phyloP scores from a whole-genome alignment of 1,140 invertebrate species.

The Pogonognathellus flavescens region DNA sequence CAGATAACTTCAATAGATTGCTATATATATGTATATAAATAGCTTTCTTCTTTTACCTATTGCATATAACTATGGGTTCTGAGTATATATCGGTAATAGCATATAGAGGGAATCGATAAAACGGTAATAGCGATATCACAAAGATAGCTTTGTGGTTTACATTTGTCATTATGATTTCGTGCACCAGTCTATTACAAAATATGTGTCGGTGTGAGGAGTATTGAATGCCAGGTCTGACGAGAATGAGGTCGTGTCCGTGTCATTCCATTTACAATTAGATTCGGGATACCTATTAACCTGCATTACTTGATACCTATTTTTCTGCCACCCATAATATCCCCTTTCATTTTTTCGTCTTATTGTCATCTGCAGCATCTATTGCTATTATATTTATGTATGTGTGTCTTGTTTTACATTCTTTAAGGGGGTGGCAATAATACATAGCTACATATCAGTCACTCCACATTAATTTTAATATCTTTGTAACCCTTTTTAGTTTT shows the following conservation, averaged over 20 bases:
- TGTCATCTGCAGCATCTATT: not conserved
- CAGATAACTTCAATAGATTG: not conserved
- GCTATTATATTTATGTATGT: not conserved
- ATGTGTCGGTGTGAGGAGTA: not conserved
- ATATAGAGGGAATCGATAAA: not conserved
- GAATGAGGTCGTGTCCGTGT: constrained; percentile 41
- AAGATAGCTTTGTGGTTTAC: not conserved
- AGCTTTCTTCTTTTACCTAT: too few relatives aligned
- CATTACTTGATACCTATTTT: constrained; percentile 24
- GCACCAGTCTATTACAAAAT: not conserved
- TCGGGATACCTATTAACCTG: constrained; percentile 44
- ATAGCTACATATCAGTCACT: too few relatives aligned
- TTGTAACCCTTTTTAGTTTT: too few relatives aligned
- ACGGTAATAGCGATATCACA: not conserved
- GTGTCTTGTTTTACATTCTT: too few relatives aligned
- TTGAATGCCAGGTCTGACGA: constrained; percentile 23
- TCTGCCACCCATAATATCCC: not conserved
- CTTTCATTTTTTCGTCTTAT: too few relatives aligned
- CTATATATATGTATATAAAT: too few relatives aligned
- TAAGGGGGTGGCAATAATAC: too few relatives aligned
- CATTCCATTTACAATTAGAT: constrained; percentile 44
- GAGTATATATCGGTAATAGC: not conserved
- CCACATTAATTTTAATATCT: too few relatives aligned
- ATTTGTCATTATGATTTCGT: not conserved
- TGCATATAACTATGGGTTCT: too few relatives aligned